Evolutionary conservation across 1,140 invertebrate species (phyloP).

Genomic region (Drosophila arawakana): DNA sequence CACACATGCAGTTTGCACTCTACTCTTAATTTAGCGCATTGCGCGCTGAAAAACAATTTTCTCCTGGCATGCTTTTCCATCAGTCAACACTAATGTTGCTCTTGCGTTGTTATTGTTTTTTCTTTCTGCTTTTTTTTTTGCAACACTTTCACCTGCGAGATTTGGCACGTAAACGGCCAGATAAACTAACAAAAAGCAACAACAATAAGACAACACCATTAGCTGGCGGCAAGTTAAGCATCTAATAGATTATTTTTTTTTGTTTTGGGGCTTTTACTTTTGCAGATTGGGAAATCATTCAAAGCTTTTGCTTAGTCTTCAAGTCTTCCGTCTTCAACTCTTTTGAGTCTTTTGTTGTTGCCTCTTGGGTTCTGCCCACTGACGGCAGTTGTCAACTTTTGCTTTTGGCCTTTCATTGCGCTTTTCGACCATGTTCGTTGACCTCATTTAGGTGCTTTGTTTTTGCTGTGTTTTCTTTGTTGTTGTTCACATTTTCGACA

Average conservation of each 20-base stretch:
- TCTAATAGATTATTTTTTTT: constrained; percentile 35
- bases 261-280: constrained; percentile 20
- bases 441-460: constrained; percentile 51
- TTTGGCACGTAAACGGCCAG: constrained; percentile 77
- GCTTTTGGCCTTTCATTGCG: constrained; percentile 26
- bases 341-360: constrained; percentile 28
- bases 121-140: constrained; percentile 52
- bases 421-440: constrained; percentile 63
- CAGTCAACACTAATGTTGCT: neutral
- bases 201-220: constrained; percentile 23
- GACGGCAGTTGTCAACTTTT: constrained; percentile 55
- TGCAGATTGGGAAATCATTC: constrained; percentile 60
- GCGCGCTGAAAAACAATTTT: constrained; percentile 68
- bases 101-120: constrained; percentile 26
- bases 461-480: constrained; percentile 14
- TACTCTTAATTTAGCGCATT: constrained; percentile 41
- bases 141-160: constrained; percentile 79
- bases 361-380: constrained; percentile 55
- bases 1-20: constrained; percentile 21
- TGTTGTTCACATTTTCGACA: constrained; percentile 44
- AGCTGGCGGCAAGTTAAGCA: constrained; percentile 44
- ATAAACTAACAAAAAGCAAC: constrained; percentile 53
- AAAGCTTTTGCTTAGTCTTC: constrained; percentile 48
- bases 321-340: neutral
- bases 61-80: constrained; percentile 36